Percentiles rank a stretch among this genome's conserved stretches.
Conservation (phyloP, 2,888 invertebrate species). For the Lasius fuliginosus region DNA sequence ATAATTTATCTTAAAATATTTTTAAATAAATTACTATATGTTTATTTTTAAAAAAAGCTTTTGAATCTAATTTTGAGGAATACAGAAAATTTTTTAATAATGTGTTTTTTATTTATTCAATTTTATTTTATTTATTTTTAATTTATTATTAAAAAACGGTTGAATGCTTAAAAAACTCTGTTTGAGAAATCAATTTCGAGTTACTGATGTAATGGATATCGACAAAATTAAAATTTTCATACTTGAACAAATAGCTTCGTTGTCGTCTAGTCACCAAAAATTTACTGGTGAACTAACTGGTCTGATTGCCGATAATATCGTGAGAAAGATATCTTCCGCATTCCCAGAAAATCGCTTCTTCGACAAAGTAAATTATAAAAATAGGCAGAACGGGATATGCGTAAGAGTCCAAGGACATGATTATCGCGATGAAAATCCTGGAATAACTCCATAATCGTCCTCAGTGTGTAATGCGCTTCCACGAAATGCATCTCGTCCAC, state of each 20-base stretch:
- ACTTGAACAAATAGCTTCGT: slow-evolving; percentile 51
- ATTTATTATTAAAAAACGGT: background rate
- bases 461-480: slow-evolving; percentile 59
- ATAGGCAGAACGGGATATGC: slow-evolving; percentile 40
- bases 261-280: background rate
- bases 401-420: slow-evolving; percentile 56
- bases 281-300: background rate
- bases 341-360: slow-evolving; percentile 65
- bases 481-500: slow-evolving; percentile 51
- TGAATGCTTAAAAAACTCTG: background rate
- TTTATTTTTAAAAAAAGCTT: background rate
- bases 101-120: background rate
- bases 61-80: background rate
- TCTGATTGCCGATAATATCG: background rate
- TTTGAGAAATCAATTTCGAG: background rate
- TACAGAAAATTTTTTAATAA: background rate
- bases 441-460: slow-evolving; percentile 59
- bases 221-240: slow-evolving; percentile 58
- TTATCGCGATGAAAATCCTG: slow-evolving; percentile 57
- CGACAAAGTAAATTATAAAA: slow-evolving; percentile 53
- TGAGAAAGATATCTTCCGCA: slow-evolving; percentile 68
- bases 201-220: background rate
- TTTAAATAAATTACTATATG: background rate
- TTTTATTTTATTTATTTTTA: background rate
- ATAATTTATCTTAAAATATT: background rate